A percentile compares a stretch with the other conserved stretches of the same genome.
These are phyloP conservation scores for Halcyon chelicuti DNA, from an alignment of 2,797 vertebrate species.

Conservation along the genomic window DNA sequence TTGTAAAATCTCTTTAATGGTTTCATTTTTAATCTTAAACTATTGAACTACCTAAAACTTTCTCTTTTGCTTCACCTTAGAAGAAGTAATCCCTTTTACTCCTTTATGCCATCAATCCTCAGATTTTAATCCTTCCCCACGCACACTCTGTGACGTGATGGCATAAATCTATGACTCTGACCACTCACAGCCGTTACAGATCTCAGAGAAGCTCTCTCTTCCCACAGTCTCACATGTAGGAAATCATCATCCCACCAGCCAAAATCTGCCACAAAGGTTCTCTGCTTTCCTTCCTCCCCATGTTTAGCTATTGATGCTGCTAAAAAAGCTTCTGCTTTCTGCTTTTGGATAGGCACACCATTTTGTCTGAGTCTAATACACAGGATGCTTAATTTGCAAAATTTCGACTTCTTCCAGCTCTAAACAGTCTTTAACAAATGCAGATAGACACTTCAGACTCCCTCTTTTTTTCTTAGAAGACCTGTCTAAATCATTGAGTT, in stretches of 20 bases:
- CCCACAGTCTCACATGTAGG: accelerated
- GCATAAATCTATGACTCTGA: neutral
- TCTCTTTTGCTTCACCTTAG: neutral
- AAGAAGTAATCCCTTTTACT: neutral
- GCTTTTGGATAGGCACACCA: neutral
- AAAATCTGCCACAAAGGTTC: neutral
- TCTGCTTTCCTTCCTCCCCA: neutral
- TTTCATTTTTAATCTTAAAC: neutral
- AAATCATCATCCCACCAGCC: neutral
- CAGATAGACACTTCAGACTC: neutral
- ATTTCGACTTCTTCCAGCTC: neutral
- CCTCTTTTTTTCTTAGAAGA: neutral
- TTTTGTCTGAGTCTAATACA: neutral
- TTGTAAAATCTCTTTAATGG: neutral
- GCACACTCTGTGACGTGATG: accelerated
- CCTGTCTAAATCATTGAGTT: neutral
- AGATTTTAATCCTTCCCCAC: neutral
- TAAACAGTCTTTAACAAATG: neutral
- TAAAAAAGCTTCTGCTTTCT: neutral
- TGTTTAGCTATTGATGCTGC: neutral
- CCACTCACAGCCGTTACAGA: neutral
- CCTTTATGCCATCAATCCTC: accelerated
- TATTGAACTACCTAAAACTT: neutral
- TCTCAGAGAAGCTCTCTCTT: accelerated
- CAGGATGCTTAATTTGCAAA: neutral